Evolutionary conservation across 2,797 vertebrate genomes (phyloP), one percentile per base, ranked within the genome.

Genomic region (Liparis tanakae): DNA sequence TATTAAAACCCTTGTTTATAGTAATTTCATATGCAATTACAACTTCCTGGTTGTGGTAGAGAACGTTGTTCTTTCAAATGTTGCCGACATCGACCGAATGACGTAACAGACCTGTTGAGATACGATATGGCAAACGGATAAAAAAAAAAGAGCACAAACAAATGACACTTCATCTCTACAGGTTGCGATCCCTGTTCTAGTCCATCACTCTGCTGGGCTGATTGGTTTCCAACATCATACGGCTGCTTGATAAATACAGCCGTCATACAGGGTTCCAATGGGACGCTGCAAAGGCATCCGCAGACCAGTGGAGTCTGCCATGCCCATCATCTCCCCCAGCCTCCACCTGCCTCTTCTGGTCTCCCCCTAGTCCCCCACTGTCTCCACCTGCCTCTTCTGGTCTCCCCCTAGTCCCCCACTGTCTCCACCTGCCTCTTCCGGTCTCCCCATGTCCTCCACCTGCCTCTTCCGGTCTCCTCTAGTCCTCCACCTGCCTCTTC

Each of bases 191-290:
- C 44, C 44, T 46, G 18, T n/a, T 68, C 25, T 25, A 13, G 22
- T 54, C 34, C 58, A 30, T 70, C 60, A 60, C 39, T n/a, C 9
- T 44, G 44, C 0, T 60, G 51, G 37, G 62, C 30, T 1, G 46
- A 13, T 62, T 53, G 33, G 13, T 74, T 69, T 48, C 74, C 57
- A 58, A n/a, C 61, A 77, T 77, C 62, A 81, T 60, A 63, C 72
- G 74, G 64, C 80, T 82, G 84, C 66, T 74, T 60, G 79, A 79
- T 89, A 86, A 89, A 90, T 86, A 85, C 80, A 88, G 86, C 76
- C 46, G 60, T 34, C n/a, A n/a, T n/a, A n/a, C n/a, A 10, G 1
- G 48, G 51, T 69, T 84, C 66, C 71, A 55, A 1, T 39, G 73
- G 79, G 67, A 84, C 76, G 77, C 60, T 80, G 41, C 58, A 53